Conservation (phyloP, 2,797 vertebrate genomes). For the Leuciscus waleckii region DNA sequence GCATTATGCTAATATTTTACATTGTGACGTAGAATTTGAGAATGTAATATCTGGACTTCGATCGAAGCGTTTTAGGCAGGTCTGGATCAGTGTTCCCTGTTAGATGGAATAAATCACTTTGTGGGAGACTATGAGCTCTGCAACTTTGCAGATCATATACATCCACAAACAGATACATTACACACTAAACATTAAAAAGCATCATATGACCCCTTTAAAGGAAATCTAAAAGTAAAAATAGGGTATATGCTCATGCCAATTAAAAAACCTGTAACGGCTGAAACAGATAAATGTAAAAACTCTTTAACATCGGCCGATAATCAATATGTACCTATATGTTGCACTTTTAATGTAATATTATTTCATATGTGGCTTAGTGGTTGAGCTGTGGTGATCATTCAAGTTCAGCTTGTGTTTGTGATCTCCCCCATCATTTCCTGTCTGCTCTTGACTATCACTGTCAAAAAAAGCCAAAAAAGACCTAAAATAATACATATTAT, state of each 20-base stretch:
- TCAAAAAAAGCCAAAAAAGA: neutral
- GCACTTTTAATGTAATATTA: neutral
- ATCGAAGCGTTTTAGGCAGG: no score
- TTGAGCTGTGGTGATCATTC: neutral
- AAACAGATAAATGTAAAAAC: no score
- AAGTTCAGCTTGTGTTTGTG: neutral
- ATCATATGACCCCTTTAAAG: neutral
- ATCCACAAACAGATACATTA: neutral
- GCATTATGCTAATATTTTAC: no score
- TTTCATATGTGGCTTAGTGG: neutral
- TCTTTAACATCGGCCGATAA: no score
- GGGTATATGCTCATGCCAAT: neutral
- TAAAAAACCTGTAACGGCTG: neutral
- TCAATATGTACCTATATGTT: neutral
- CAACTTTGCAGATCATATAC: no score
- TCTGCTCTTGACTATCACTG: neutral
- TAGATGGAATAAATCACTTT: neutral
- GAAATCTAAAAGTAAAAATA: neutral
- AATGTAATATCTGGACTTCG: no score
- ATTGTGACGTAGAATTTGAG: no score
- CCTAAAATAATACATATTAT: slow-evolving; percentile 12
- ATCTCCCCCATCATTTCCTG: neutral
- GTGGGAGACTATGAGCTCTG: neutral
- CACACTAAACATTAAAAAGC: neutral
- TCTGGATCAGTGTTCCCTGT: no score